phyloP scores from a whole-genome alignment of 2,113 vertebrate genomes.

The Leucopsar rothschildi region DNA sequence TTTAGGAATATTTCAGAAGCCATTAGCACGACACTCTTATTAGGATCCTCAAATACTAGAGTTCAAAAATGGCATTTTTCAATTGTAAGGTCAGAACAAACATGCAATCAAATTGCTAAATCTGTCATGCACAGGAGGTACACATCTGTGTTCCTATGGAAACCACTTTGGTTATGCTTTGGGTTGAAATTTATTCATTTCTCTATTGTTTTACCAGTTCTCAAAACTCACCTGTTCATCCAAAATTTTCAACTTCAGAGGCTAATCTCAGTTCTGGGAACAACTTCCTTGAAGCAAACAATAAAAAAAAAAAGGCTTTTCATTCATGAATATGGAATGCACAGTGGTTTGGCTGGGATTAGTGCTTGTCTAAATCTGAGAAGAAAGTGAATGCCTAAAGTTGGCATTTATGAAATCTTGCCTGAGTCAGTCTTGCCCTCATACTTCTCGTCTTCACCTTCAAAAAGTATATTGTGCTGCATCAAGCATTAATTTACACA shows the following conservation, averaged over 20 bases:
- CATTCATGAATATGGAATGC: not conserved
- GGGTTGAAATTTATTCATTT: constrained; percentile 24
- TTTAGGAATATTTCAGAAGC: constrained; percentile 37
- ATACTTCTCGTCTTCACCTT: not conserved
- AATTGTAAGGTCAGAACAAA: constrained; percentile 60
- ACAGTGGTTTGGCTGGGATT: not conserved
- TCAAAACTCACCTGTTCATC: not conserved
- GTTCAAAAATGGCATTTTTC: constrained; percentile 27
- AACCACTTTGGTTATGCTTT: constrained; percentile 1
- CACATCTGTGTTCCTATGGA: constrained; percentile 57
- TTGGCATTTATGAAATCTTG: not conserved
- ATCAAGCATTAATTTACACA: not conserved
- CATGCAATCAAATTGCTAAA: constrained; percentile 16
- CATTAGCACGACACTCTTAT: constrained; percentile 28
- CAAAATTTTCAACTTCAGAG: not conserved
- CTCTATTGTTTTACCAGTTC: not conserved
- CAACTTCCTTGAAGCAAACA: not conserved
- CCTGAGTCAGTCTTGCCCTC: not conserved
- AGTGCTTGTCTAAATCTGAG: not conserved
- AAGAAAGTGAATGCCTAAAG: not conserved
- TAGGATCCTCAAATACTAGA: constrained; percentile 25
- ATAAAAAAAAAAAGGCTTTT: not conserved
- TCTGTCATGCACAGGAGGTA: not conserved
- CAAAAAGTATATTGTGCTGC: not conserved
- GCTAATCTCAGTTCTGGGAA: not conserved